Evolutionary conservation across 1,140 invertebrate genomes (phyloP).

Genomic region (Meloidogyne chitwoodi): DNA sequence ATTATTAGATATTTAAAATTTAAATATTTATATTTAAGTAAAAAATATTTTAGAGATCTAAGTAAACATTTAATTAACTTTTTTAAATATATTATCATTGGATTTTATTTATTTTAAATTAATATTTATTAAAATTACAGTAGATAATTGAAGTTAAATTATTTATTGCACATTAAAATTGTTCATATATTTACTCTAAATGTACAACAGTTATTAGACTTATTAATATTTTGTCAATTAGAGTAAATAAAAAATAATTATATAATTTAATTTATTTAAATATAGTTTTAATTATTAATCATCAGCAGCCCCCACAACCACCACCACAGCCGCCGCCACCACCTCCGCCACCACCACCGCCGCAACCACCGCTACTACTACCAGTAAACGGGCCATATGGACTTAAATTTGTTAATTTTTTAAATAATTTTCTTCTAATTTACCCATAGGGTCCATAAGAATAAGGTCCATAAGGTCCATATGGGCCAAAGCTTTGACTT

Average conservation of each 20-base stretch:
- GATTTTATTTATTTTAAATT: too few relatives aligned
- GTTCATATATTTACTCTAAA: too few relatives aligned
- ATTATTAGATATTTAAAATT: too few relatives aligned
- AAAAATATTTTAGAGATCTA: too few relatives aligned
- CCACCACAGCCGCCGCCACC: not conserved
- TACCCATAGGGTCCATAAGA: not conserved
- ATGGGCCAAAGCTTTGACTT: not conserved
- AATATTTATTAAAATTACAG: too few relatives aligned
- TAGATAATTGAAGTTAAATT: too few relatives aligned
- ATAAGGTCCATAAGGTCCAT: not conserved
- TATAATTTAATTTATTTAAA: not conserved
- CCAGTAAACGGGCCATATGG: not conserved
- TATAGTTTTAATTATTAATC: not conserved
- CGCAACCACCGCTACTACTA: not conserved
- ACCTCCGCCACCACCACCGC: not conserved
- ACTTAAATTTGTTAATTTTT: not conserved
- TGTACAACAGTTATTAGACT: too few relatives aligned
- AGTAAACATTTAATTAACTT: too few relatives aligned
- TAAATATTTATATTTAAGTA: too few relatives aligned
- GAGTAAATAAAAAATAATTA: not conserved
- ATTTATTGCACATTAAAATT: too few relatives aligned
- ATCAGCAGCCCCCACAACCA: not conserved
- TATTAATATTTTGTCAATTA: too few relatives aligned
- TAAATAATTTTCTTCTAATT: not conserved
- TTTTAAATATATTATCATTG: too few relatives aligned